phyloP scores from a whole-genome alignment of 2,797 vertebrate genomes.

The Pogonophryne albipinna region DNA sequence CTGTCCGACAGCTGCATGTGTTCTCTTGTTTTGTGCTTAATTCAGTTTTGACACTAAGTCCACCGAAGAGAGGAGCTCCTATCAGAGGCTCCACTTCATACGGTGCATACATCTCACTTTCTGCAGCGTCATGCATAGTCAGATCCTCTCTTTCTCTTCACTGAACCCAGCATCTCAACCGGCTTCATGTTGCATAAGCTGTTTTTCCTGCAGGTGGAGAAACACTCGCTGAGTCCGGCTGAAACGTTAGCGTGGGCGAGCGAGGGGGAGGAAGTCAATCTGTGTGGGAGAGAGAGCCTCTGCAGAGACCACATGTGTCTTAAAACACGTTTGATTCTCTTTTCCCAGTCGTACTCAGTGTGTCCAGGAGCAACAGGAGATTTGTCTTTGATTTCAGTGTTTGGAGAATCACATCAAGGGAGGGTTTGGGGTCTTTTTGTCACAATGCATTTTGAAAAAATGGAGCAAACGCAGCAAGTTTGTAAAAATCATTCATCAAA shows the following conservation, averaged over 20 bases:
- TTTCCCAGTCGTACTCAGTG: no score
- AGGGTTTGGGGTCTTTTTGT: background rate
- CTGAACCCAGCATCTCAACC: background rate
- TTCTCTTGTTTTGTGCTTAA: no score
- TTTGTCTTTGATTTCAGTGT: background rate
- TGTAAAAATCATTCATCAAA: no score
- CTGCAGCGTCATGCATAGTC: no score
- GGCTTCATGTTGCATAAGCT: constrained; percentile 9
- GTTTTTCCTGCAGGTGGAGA: constrained; percentile 3
- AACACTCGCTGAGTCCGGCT: constrained; percentile 1
- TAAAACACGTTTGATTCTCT: no score
- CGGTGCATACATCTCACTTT: no score
- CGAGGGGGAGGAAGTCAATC: constrained; percentile 29
- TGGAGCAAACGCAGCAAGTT: no score
- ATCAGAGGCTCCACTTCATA: no score
- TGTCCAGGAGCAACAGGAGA: background rate
- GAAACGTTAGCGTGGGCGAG: constrained; percentile 39
- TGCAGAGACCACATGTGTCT: background rate
- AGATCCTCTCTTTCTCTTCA: background rate
- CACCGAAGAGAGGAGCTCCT: no score
- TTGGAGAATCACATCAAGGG: background rate
- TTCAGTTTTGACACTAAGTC: no score
- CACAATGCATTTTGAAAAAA: no score
- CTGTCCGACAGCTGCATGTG: no score
- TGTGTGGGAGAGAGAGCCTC: constrained; percentile 25